Evolutionary conservation across 2,113 vertebrate species (phyloP), one percentile per base, ranked within the genome.

Genomic region (Alligator mississippiensis): DNA sequence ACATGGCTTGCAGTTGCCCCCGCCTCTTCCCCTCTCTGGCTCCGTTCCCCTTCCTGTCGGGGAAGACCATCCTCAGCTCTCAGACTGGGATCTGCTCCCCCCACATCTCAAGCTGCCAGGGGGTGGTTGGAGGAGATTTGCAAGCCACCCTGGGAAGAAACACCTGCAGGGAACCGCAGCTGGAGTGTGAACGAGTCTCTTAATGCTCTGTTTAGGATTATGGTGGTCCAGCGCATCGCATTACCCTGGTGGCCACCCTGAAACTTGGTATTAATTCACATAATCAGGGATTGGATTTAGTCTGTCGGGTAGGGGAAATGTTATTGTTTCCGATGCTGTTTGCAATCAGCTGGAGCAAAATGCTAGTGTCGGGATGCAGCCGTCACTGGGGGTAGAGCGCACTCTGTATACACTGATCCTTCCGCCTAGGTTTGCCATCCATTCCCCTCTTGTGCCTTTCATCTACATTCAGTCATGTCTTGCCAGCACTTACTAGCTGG

Each of bases 121-220:
- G 78, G 84, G 59, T 88, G 75, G 89, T 81, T 94, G 89, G 85
- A 88, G 90, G 80, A 87, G 87, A 64, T 16, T 13, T 68, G 19
- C 28, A 38, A 76, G 84, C 82, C 94, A 63, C 76, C 81, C 62
- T 83, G 77, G 82, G 82, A 88, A 88, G 70, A 83, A 93, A 91
- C 87, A 89, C 89, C 83, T 95, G 88, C 95, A 92, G 85, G 84
- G 66, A 91, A 59, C 27, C 80, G 90, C 84, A 91, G 88, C 88
- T 95, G 92, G 93, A 79, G 61, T 2, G 30, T 8, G 57, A 96
- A 89, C 95, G 88, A 83, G 75, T 82, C 84, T 92, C 79, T 85
- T 87, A 94, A 95, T 87, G 92, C 86, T 85, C 91, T 96, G 86
- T 82, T 96, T 85, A 93, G 92, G 92, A 93, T 93, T 89, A 96